Percentiles rank a stretch among this genome's conserved stretches.
Conservation (phyloP, 2,113 vertebrate genomes). For the Corvus moneduloides region DNA sequence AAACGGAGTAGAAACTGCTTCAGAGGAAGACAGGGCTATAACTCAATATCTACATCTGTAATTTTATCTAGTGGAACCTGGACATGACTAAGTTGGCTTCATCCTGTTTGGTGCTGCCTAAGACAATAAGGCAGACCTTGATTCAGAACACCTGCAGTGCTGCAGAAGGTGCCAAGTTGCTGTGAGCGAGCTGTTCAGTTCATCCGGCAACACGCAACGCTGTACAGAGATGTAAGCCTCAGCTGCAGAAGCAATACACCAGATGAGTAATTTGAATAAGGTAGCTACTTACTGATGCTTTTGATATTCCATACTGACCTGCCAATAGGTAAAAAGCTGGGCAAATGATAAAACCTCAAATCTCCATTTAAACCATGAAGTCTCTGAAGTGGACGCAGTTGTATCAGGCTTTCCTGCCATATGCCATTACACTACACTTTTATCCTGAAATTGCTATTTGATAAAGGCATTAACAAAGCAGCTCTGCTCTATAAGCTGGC, state of each 20-base stretch:
- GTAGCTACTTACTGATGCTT: not conserved
- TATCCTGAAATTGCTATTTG: not conserved
- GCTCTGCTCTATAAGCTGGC: not conserved
- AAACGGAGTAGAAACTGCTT: not conserved
- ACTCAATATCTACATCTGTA: not conserved
- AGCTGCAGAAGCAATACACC: not conserved
- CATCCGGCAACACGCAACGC: rapidly evolving
- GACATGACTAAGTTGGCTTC: not conserved
- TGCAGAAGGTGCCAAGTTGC: not conserved
- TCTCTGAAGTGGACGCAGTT: not conserved
- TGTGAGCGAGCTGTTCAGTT: not conserved
- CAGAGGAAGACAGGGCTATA: not conserved
- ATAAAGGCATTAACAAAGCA: constrained; percentile 34
- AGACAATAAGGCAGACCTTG: not conserved
- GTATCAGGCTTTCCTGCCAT: not conserved
- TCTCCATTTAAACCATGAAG: not conserved
- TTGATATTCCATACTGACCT: not conserved
- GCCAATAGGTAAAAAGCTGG: not conserved
- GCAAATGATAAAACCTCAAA: not conserved
- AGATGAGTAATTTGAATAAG: not conserved
- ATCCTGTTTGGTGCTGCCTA: not conserved
- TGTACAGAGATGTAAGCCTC: not conserved
- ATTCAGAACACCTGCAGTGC: not conserved
- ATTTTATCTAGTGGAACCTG: not conserved
- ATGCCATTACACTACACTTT: not conserved